Conservation (phyloP, 37 sponge, comb jelly and placozoan genomes). For the Crambe crambe region DNA sequence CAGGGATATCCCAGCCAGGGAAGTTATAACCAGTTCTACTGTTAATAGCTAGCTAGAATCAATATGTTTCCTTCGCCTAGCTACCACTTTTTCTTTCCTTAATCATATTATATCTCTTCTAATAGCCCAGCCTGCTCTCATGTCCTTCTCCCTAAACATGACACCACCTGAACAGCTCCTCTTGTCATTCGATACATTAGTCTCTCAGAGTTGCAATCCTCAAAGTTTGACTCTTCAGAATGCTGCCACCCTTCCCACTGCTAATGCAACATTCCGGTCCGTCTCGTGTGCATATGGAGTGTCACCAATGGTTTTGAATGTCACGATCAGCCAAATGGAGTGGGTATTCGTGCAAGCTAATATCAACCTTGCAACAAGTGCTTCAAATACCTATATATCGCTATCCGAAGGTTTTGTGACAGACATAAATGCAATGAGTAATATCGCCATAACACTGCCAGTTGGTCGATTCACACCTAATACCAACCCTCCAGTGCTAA, state of each 20-base stretch:
- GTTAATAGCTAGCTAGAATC: too few relatives aligned
- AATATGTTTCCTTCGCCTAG: neutral
- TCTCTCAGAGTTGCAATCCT: neutral
- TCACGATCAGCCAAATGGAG: neutral
- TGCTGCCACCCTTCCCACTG: neutral
- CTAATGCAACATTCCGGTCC: neutral
- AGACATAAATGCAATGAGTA: neutral
- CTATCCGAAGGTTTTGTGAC: neutral
- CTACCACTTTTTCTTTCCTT: neutral
- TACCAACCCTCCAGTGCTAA: neutral
- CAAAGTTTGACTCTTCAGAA: neutral
- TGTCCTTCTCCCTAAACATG: slow-evolving; percentile 5
- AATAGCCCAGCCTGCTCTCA: slow-evolving; percentile 9
- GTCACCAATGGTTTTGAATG: neutral
- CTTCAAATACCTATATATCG: neutral
- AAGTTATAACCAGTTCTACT: too few relatives aligned
- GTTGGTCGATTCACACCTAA: neutral
- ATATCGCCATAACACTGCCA: neutral
- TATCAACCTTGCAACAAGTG: neutral
- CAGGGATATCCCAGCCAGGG: too few relatives aligned
- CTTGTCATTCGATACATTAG: neutral
- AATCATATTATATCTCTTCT: too few relatives aligned
- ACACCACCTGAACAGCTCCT: slow-evolving; percentile 12
- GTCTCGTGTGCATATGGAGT: neutral
- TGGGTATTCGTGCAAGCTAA: neutral